These are phyloP conservation scores for Halcyon senegalensis DNA, from an alignment of 2,113 vertebrate genomes.

Conservation along the genomic window DNA sequence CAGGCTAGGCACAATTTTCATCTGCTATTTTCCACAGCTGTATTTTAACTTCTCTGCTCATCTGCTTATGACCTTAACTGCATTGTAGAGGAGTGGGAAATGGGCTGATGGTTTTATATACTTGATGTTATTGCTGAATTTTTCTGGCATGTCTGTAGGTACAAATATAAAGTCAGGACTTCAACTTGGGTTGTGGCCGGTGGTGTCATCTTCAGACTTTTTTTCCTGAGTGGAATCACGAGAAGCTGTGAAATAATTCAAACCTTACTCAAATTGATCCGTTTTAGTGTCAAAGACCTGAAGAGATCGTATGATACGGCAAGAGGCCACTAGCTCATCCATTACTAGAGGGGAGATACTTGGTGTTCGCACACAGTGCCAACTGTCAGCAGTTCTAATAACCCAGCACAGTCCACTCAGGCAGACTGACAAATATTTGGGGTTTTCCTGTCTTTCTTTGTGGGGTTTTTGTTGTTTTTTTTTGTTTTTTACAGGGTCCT, in stretches of 20 bases:
- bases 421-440: background rate
- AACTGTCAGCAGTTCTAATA: background rate
- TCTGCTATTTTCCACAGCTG: background rate
- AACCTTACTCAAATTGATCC: background rate
- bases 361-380: background rate
- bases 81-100: background rate
- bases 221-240: background rate
- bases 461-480: background rate
- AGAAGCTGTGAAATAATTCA: background rate
- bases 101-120: background rate
- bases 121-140: background rate
- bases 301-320: rapidly evolving
- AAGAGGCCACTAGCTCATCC: background rate
- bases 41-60: background rate
- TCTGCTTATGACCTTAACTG: background rate
- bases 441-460: rapidly evolving
- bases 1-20: background rate
- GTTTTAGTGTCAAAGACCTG: background rate
- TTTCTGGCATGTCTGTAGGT: background rate
- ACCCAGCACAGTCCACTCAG: background rate
- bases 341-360: background rate
- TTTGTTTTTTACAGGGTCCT: background rate
- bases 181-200: background rate
- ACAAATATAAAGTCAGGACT: background rate
- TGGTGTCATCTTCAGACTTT: background rate